Conservation (phyloP, 2,888 invertebrate genomes). For the Aricia artaxerxes region DNA sequence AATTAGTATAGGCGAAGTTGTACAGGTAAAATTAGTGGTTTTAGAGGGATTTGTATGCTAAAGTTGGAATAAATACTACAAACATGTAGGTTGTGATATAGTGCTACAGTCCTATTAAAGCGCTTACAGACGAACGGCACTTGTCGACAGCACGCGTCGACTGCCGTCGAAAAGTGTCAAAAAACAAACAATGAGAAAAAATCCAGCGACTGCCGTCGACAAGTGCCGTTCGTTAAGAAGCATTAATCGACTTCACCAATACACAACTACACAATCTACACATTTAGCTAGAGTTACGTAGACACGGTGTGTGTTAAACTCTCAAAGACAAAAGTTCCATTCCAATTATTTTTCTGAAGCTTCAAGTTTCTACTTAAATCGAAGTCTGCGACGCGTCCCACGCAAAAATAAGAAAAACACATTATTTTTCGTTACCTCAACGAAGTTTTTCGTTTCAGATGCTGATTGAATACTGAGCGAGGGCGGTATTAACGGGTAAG, state of each 20-base stretch:
- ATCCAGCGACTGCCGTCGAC: too few relatives aligned
- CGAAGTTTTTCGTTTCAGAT: constrained; percentile 18
- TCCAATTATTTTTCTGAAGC: not conserved
- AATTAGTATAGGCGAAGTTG: not conserved
- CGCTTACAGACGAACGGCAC: too few relatives aligned
- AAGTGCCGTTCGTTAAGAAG: too few relatives aligned
- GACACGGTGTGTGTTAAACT: not conserved
- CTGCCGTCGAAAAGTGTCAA: too few relatives aligned
- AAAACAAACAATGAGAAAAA: too few relatives aligned
- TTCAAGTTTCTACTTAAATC: not conserved
- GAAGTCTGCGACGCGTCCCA: not conserved
- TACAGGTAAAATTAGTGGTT: not conserved
- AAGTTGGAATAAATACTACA: not conserved
- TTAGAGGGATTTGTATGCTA: not conserved
- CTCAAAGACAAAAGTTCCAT: not conserved
- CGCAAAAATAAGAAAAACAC: constrained; percentile 7
- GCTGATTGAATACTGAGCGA: constrained; percentile 2
- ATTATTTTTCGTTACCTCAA: constrained; percentile 26
- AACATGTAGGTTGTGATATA: too few relatives aligned
- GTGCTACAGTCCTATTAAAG: too few relatives aligned
- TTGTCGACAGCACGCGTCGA: too few relatives aligned
- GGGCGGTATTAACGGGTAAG: constrained; percentile 9
- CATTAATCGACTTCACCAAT: too few relatives aligned
- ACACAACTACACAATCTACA: too few relatives aligned
- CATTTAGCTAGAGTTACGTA: not conserved